Conservation (phyloP, 2,113 vertebrate genomes). For the Syngnathus scovelli region DNA sequence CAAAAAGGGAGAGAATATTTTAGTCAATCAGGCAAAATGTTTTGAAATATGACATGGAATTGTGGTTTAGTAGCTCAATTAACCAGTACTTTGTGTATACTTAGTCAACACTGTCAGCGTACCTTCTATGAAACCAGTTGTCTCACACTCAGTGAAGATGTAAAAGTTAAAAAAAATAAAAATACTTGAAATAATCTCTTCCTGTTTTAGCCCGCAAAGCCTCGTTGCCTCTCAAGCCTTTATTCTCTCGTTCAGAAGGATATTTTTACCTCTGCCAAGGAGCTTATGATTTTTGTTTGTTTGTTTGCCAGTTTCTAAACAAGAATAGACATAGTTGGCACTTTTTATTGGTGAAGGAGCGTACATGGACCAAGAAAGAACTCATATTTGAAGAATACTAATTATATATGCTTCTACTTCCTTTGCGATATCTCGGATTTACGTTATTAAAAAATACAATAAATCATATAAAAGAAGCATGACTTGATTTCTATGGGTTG, state of each 20-base stretch:
- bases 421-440: neutral
- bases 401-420: neutral
- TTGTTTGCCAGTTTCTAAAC: neutral
- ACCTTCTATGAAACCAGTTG: slow-evolving; percentile 8
- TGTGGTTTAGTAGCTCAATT: slow-evolving; percentile 17
- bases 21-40: neutral
- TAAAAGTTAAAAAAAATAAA: slow-evolving; percentile 10
- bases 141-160: slow-evolving; percentile 5
- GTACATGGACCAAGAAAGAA: slow-evolving; percentile 1
- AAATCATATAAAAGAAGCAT: neutral
- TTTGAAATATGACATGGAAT: slow-evolving; percentile 17
- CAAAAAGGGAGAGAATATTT: neutral
- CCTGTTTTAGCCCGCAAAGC: slow-evolving; percentile 15
- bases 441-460: neutral
- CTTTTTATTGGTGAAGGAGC: neutral
- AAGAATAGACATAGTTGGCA: slow-evolving; percentile 3
- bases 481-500: no score
- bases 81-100: slow-evolving; percentile 24
- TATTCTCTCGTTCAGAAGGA: slow-evolving; percentile 5
- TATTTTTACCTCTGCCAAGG: slow-evolving; percentile 9
- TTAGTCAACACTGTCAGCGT: slow-evolving; percentile 23
- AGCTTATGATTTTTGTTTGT: slow-evolving; percentile 9
- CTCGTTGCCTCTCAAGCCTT: slow-evolving; percentile 9
- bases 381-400: neutral
- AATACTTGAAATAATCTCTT: slow-evolving; percentile 5